Evolutionary conservation across 2,888 invertebrate species (phyloP).

Genomic region (Pristionchus entomophagus): DNA sequence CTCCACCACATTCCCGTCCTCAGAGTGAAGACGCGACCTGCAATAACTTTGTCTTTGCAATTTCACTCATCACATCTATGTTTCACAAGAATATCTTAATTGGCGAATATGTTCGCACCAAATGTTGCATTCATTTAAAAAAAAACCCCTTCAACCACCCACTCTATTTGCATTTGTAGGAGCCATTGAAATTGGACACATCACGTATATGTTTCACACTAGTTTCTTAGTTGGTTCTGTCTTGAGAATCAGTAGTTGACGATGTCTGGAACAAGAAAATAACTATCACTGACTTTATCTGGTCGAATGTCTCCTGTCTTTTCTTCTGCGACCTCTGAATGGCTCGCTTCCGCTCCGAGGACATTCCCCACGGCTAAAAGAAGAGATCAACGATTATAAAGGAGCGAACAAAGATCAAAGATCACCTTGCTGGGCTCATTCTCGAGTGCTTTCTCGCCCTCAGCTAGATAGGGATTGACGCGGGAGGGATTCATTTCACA

Average conservation of each 20-base stretch:
- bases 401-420: not conserved
- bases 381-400: constrained; percentile 13
- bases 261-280: no score
- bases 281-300: constrained; percentile 44
- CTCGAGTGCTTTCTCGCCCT: not conserved
- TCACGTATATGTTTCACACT: no score
- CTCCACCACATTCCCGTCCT: constrained; percentile 22
- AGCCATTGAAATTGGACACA: no score
- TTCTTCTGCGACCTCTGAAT: constrained; percentile 49
- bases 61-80: not conserved
- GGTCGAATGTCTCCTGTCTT: constrained; percentile 51
- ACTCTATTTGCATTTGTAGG: no score
- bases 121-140: no score
- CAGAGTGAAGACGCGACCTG: constrained; percentile 22
- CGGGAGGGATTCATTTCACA: constrained; percentile 15
- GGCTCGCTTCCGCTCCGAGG: constrained; percentile 50
- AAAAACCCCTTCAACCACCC: no score
- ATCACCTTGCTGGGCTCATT: not conserved
- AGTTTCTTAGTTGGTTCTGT: no score
- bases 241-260: no score
- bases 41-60: not conserved
- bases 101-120: no score
- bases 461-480: not conserved
- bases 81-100: not conserved
- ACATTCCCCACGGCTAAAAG: constrained; percentile 58